Conservation (phyloP, 1,140 invertebrate species). For the Augochlora pura region DNA sequence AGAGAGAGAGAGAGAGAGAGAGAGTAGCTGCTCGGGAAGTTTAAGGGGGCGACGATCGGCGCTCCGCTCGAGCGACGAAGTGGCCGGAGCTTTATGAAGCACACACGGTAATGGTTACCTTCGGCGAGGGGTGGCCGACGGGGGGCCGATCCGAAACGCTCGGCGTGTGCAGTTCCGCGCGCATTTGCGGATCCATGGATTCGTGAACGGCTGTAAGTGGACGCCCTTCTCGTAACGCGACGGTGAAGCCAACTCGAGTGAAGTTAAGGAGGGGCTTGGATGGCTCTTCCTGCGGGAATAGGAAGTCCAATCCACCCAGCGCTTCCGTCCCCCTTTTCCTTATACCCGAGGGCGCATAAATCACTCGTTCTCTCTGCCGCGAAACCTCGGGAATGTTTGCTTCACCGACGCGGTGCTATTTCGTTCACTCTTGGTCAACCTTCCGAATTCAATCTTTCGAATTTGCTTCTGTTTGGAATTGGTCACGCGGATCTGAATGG, state of each 20-base stretch:
- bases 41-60: constrained; percentile 46
- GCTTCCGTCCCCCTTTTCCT: constrained; percentile 70
- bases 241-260: constrained; percentile 65
- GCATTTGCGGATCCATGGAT: constrained; percentile 33
- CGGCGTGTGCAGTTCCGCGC: constrained; percentile 22
- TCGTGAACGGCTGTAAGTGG: constrained; percentile 40
- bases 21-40: background rate
- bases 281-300: constrained; percentile 69
- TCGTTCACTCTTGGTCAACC: background rate
- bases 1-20: background rate
- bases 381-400: constrained; percentile 55
- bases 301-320: constrained; percentile 72
- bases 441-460: background rate
- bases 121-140: constrained; percentile 1
- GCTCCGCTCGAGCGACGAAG: constrained; percentile 53
- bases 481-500: too few species aligned
- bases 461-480: too few species aligned
- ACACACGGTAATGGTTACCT: constrained; percentile 58
- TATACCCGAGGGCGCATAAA: constrained; percentile 73
- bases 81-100: constrained; percentile 68
- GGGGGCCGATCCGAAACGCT: constrained; percentile 40
- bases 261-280: constrained; percentile 65
- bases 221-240: constrained; percentile 54
- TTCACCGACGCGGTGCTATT: constrained; percentile 73
- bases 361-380: constrained; percentile 52